These are phyloP conservation scores for Drosophila niveifrons DNA, from an alignment of 2,888 invertebrate species.

Conservation along the genomic window DNA sequence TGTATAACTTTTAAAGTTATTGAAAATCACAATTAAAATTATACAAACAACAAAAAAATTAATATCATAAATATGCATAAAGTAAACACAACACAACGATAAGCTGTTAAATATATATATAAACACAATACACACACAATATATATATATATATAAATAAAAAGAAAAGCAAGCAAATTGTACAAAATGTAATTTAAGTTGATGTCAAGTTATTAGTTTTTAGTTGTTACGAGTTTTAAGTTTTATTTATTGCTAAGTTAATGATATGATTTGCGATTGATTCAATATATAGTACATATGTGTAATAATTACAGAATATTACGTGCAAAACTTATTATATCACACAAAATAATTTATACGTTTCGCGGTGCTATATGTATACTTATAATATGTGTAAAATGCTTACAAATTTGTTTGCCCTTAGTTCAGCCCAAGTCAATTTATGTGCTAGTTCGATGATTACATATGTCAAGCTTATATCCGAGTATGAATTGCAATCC, in stretches of 20 bases:
- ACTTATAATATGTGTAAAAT: conserved; percentile 56
- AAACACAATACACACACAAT: conserved; percentile 36
- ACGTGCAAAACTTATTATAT: conserved; percentile 15
- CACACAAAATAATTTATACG: conserved; percentile 67
- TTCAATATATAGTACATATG: conserved; percentile 15
- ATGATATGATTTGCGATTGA: conserved; percentile 41
- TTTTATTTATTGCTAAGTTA: conserved; percentile 66
- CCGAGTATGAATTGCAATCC: conserved; percentile 54
- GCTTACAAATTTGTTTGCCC: conserved; percentile 38
- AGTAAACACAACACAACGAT: conserved; percentile 63
- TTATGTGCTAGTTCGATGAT: conserved; percentile 41
- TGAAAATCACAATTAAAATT: conserved; percentile 42
- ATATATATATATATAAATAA: conserved; percentile 30
- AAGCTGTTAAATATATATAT: conserved; percentile 65
- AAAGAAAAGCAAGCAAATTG: conserved; percentile 66
- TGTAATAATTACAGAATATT: conserved; percentile 30
- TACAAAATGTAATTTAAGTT: conserved; percentile 73
- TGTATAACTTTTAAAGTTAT: conserved; percentile 77
- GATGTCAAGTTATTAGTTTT: conserved; percentile 45
- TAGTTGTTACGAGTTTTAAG: conserved; percentile 68
- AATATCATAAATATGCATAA: conserved; percentile 48
- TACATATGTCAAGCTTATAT: conserved; percentile 55
- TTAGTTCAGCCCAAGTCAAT: conserved; percentile 58
- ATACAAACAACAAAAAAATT: conserved; percentile 37
- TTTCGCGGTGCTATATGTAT: conserved; percentile 79